These are phyloP conservation scores for Lymantria monacha DNA, from an alignment of 2,888 invertebrate genomes.

Conservation along the genomic window DNA sequence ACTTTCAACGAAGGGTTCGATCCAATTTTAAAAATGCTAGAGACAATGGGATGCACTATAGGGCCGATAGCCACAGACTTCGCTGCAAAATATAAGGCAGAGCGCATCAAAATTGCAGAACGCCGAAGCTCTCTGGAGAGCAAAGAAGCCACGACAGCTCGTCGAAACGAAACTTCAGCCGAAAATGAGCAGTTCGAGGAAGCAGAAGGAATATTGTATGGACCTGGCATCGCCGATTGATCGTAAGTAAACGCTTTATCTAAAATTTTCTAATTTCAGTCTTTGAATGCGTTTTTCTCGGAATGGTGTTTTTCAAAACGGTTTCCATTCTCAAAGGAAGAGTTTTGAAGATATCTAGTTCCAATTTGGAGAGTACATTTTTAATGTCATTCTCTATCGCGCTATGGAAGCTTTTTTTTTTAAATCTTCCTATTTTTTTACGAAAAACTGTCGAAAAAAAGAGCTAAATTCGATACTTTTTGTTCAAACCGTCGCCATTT, in stretches of 20 bases:
- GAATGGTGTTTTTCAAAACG: too few species aligned
- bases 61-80: slow-evolving; percentile 10
- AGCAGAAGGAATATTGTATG: slow-evolving; percentile 12
- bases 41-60: not conserved
- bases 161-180: slow-evolving; percentile 3
- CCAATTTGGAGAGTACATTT: too few species aligned
- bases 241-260: slow-evolving; percentile 2
- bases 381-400: too few species aligned
- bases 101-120: slow-evolving; percentile 5
- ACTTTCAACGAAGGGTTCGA: too few species aligned
- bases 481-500: too few species aligned
- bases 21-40: too few species aligned
- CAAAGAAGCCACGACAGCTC: slow-evolving; percentile 10
- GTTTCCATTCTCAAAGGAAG: too few species aligned
- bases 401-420: too few species aligned
- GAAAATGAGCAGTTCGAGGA: slow-evolving; percentile 7
- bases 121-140: slow-evolving; percentile 7
- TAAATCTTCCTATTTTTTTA: too few species aligned
- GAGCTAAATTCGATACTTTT: too few species aligned
- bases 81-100: slow-evolving; percentile 8
- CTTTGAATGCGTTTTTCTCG: not conserved
- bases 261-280: not conserved
- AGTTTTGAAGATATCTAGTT: too few species aligned
- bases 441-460: too few species aligned
- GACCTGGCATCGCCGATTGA: slow-evolving; percentile 10